Conservation (phyloP, 2,797 vertebrate species). For the Epinephelus coioides region DNA sequence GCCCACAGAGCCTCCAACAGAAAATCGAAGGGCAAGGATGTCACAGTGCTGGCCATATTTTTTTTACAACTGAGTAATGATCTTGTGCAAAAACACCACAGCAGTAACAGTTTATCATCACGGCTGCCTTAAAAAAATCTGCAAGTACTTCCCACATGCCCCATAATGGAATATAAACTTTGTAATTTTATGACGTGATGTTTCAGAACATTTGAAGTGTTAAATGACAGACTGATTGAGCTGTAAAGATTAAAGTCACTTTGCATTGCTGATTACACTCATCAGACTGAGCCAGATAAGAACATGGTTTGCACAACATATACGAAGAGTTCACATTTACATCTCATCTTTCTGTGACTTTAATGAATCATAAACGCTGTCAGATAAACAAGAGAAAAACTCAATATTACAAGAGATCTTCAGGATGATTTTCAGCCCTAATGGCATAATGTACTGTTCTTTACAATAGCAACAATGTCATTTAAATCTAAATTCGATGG, state of each 20-base stretch:
- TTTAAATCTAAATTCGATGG: slow-evolving; percentile 47
- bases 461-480: slow-evolving; percentile 44
- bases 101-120: slow-evolving; percentile 4
- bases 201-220: not conserved
- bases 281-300: not conserved
- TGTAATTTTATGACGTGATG: not conserved
- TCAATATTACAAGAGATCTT: slow-evolving; percentile 8
- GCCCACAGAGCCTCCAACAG: slow-evolving; percentile 6
- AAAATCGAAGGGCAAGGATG: slow-evolving; percentile 10
- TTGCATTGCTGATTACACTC: too few relatives aligned
- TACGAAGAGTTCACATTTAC: not conserved
- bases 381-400: too few relatives aligned
- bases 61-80: slow-evolving; percentile 1
- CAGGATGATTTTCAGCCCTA: not conserved
- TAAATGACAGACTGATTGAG: too few relatives aligned
- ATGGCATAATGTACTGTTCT: slow-evolving; percentile 12
- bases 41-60: not conserved
- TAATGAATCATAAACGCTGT: not conserved
- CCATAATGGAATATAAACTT: not conserved
- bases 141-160: not conserved
- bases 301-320: not conserved
- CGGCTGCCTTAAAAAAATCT: not conserved
- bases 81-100: not conserved
- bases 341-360: not conserved
- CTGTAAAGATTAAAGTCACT: too few relatives aligned